Conservation (phyloP, 2,113 vertebrate genomes). For the Sialia sialis region DNA sequence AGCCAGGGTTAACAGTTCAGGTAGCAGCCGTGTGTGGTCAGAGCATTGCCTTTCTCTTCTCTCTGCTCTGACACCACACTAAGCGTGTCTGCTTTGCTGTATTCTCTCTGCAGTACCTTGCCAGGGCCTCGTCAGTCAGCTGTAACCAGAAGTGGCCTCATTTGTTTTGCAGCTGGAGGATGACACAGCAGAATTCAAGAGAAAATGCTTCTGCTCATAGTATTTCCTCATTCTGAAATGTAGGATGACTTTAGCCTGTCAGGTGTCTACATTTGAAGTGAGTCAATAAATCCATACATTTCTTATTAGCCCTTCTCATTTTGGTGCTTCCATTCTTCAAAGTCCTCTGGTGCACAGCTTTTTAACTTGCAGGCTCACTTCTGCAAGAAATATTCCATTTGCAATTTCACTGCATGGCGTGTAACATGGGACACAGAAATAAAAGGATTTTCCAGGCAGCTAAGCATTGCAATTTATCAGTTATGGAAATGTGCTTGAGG, state of each 20-base stretch:
- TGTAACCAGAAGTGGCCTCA: not conserved
- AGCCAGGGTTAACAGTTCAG: not conserved
- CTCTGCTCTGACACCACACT: not conserved
- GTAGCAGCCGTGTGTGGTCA: not conserved
- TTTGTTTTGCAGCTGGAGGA: not conserved
- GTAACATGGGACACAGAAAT: not conserved
- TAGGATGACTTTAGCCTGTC: not conserved
- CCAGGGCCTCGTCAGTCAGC: not conserved
- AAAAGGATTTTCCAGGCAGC: not conserved
- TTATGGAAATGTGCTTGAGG: not conserved
- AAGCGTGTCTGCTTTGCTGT: fast-evolving
- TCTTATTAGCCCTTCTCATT: not conserved
- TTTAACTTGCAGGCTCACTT: not conserved
- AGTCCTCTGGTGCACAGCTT: not conserved
- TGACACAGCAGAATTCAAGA: not conserved
- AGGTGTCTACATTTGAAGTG: not conserved
- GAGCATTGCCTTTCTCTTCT: not conserved
- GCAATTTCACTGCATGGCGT: not conserved
- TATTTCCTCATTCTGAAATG: not conserved
- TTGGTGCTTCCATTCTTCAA: not conserved
- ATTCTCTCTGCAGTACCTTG: not conserved
- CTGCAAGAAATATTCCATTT: not conserved
- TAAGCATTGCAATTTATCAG: not conserved
- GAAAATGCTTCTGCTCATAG: not conserved
- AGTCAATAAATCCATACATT: not conserved